Percentiles rank a stretch among this genome's conserved stretches.
Conservation (phyloP, 1,140 invertebrate species). For the Samia ricini region DNA sequence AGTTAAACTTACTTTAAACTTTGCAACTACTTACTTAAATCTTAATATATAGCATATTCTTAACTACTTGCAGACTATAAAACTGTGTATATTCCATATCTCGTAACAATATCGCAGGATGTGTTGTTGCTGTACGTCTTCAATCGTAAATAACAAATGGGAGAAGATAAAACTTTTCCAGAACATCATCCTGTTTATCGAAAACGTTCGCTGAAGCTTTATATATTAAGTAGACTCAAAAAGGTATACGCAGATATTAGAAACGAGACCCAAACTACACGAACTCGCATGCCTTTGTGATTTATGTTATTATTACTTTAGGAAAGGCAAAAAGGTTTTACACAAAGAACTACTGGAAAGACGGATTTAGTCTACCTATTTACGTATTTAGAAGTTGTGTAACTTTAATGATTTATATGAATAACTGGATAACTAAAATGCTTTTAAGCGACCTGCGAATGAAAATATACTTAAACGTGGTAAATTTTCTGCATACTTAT, state of each 20-base stretch:
- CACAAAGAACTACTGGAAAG: neutral
- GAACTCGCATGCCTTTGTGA: neutral
- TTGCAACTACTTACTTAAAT: neutral
- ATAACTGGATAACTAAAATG: too few species aligned
- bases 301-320: neutral
- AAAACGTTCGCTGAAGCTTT: constrained; percentile 23
- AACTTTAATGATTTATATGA: neutral
- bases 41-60: neutral
- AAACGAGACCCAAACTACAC: neutral
- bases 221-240: constrained; percentile 3
- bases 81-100: neutral
- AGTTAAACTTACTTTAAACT: neutral
- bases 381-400: neutral
- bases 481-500: too few species aligned
- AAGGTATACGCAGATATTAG: constrained; percentile 1
- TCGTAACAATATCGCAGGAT: constrained; percentile 28
- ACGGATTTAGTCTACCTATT: neutral
- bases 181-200: constrained; percentile 57
- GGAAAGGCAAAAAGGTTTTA: neutral
- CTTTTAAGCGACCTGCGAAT: too few species aligned
- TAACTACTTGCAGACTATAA: neutral
- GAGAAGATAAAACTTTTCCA: constrained; percentile 51
- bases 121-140: constrained; percentile 58
- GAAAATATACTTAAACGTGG: too few species aligned
- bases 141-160: constrained; percentile 69